Evolutionary conservation across 2,888 invertebrate species (phyloP).

Genomic region (Theristus sp.): DNA sequence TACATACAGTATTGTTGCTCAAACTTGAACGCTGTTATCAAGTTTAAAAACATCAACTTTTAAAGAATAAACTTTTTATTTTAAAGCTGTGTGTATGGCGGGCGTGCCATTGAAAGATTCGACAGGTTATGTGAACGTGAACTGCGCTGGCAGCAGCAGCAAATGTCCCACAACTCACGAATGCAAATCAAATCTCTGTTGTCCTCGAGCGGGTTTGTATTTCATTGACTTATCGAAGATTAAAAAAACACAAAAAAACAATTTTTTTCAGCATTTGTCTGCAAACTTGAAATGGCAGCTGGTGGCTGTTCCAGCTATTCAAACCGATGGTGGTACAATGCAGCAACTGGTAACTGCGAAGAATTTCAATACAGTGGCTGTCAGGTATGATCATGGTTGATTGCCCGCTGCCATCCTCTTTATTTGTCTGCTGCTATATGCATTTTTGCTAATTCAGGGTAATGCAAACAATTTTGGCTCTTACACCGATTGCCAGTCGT

Average conservation of each 20-base stretch:
- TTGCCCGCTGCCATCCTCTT: too few species aligned
- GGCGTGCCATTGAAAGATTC: constrained; percentile 5
- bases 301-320: constrained; percentile 26
- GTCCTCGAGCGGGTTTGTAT: constrained; percentile 1
- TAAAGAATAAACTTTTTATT: background rate
- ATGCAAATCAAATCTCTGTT: constrained; percentile 3
- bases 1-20: too few species aligned
- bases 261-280: background rate
- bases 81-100: constrained; percentile 1
- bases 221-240: background rate
- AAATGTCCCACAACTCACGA: constrained; percentile 3
- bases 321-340: constrained; percentile 23
- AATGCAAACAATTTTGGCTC: background rate
- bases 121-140: background rate
- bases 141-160: background rate
- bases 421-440: too few species aligned
- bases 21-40: too few species aligned
- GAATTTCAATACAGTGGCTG: constrained; percentile 7
- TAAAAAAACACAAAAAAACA: background rate
- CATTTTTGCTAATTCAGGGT: background rate
- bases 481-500: background rate
- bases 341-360: constrained; percentile 7
- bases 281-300: constrained; percentile 1
- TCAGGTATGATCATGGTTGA: too few species aligned
- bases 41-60: background rate